Conservation (phyloP, 2,888 invertebrate genomes). For the Cheilosia variabilis region DNA sequence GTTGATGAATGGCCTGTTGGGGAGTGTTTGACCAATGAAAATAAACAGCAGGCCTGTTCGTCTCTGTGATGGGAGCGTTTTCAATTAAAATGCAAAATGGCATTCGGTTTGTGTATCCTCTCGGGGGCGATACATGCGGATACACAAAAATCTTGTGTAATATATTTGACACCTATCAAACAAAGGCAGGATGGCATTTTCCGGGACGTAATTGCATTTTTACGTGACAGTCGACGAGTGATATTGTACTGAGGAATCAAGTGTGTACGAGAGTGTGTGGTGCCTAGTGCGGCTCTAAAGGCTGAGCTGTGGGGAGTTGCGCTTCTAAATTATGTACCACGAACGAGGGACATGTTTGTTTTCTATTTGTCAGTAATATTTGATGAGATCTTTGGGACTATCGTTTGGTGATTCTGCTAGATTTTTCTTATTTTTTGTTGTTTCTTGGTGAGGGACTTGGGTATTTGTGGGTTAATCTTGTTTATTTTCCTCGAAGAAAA, state of each 20-base stretch:
- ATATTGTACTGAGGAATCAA: conserved; percentile 27
- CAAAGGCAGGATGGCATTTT: conserved; percentile 60
- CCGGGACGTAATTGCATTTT: conserved; percentile 76
- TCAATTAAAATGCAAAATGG: conserved; percentile 68
- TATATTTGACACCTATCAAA: conserved; percentile 69
- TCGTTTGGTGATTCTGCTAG: conserved; percentile 35
- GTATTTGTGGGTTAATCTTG: background rate
- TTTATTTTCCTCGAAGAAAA: conserved; percentile 3
- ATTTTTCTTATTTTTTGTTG: conserved; percentile 7
- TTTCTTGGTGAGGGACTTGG: background rate
- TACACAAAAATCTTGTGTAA: conserved; percentile 53
- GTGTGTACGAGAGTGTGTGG: conserved; percentile 9
- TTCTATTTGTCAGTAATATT: conserved; percentile 56
- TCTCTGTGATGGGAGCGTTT: conserved; percentile 4
- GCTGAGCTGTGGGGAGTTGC: conserved; percentile 20
- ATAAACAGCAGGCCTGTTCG: conserved; percentile 52
- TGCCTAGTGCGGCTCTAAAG: conserved; percentile 7
- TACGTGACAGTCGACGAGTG: conserved; percentile 80
- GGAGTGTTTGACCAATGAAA: conserved; percentile 69
- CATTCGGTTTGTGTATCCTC: conserved; percentile 39
- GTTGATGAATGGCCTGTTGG: conserved; percentile 55
- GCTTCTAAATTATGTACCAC: conserved; percentile 51
- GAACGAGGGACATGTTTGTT: conserved; percentile 53
- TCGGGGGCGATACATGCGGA: conserved; percentile 3
- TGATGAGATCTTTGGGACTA: conserved; percentile 48